Evolutionary conservation across 1,140 invertebrate species (phyloP).

Genomic region (Idris sp.): DNA sequence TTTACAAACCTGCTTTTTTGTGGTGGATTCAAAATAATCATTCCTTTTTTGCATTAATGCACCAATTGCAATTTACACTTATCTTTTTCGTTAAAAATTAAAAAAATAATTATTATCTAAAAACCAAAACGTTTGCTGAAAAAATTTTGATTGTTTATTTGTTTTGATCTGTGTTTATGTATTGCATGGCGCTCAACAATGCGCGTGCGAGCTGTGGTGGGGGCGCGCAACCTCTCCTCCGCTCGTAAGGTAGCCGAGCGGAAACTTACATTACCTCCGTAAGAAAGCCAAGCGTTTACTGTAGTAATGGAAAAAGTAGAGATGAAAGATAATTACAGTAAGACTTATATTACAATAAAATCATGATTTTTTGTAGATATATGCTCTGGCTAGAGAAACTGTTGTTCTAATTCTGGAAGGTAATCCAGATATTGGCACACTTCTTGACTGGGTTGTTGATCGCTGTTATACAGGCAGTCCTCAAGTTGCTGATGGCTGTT

Average conservation of each 20-base stretch:
- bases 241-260: neutral
- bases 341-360: no score
- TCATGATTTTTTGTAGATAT: conserved; percentile 84
- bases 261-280: no score
- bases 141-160: neutral
- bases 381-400: conserved; percentile 93
- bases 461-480: conserved; percentile 95
- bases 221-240: neutral
- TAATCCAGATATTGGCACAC: conserved; percentile 94
- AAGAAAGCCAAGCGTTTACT: no score
- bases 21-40: no score
- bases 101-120: no score
- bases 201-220: neutral
- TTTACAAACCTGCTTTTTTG: no score
- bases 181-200: neutral
- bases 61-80: no score
- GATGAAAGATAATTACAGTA: no score
- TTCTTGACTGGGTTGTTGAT: conserved; percentile 98
- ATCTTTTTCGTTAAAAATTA: neutral
- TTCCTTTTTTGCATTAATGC: no score
- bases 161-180: neutral
- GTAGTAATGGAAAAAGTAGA: no score
- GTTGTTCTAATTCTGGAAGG: conserved; percentile 95
- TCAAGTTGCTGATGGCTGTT: conserved; percentile 96
- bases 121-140: no score